Base-by-base conservation (phyloP, 2,888 invertebrate species). In the Xylophagus ater region DNA sequence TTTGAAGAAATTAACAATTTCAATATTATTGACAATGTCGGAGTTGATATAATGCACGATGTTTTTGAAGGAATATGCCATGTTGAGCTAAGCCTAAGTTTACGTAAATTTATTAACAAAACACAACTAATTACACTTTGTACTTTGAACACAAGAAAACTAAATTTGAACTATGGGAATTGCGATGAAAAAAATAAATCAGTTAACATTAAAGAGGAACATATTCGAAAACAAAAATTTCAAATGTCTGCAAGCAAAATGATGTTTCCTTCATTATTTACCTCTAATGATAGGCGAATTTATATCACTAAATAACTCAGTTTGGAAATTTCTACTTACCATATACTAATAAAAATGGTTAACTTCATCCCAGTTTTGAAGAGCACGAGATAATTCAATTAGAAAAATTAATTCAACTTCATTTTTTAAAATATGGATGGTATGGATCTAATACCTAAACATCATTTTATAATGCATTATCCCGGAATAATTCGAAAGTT, bases 1-100 rank as follows among this genome's bases (percentile, higher is more conserved):
- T 39, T 39, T 19, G 19, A 6, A 13, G 18, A 24, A 19, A 25
- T 39, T 25, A 4, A 68, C 74, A 1, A 7, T 7, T 39, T 39
- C 25, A 19, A 25, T 21, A 4, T 36, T 14, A 28, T 25, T 23
- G 41, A 44, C 14, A 39, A 39, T 37, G 15, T 37, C 26, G 21
- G 41, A n/a, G 41, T 40, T 8, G 47, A 47, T 38, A 41, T 43
- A 10, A 43, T 45, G 43, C 47, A 47, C 28, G 45, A 47, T 40
- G 18, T 45, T 8, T 40, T 45, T 14, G 47, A 47, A 28, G 47
- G 47, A 15, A 40, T 40, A 20, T 35, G 35, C 15, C 45, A 45
- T 35, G 17, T 36, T 34, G 41, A 44, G 31, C 24, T 45, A 12
- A 26, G 34, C 17, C 21, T 36, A 14, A 32, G 36, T 30, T 30